Percentiles rank a stretch among this genome's conserved stretches.
Conservation (phyloP, 2,888 invertebrate species). For the Molorchus minor region DNA sequence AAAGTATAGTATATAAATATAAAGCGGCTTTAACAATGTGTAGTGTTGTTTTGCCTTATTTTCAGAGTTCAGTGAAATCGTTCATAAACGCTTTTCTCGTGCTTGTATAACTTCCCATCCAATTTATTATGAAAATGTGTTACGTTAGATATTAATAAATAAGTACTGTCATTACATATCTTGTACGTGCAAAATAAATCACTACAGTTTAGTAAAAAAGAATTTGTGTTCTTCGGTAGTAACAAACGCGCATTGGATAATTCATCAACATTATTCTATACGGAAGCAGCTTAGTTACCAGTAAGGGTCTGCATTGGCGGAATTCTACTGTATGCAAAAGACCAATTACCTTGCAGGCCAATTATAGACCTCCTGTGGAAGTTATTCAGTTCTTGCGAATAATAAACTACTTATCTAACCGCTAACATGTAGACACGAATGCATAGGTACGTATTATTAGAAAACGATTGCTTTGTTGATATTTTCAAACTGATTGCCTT, state of each 20-base stretch:
- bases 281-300: conserved; percentile 14
- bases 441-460: too few species aligned
- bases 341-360: conserved; percentile 7
- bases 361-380: conserved; percentile 23
- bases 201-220: neutral
- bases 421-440: too few species aligned
- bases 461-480: too few species aligned
- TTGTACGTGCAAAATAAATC: neutral
- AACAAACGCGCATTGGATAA: neutral
- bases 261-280: conserved; percentile 11
- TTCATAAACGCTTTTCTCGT: too few species aligned
- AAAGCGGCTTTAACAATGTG: too few species aligned
- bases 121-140: too few species aligned
- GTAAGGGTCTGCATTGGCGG: neutral
- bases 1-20: too few species aligned
- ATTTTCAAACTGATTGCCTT: too few species aligned
- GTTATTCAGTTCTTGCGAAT: conserved; percentile 12
- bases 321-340: conserved; percentile 6
- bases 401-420: too few species aligned
- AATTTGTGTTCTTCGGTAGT: neutral
- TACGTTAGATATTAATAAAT: neutral
- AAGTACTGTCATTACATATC: neutral
- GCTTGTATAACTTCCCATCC: too few species aligned
- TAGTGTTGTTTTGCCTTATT: too few species aligned
- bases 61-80: too few species aligned